Conservation (phyloP, 2,888 invertebrate genomes). For the Drosophila eohydei region DNA sequence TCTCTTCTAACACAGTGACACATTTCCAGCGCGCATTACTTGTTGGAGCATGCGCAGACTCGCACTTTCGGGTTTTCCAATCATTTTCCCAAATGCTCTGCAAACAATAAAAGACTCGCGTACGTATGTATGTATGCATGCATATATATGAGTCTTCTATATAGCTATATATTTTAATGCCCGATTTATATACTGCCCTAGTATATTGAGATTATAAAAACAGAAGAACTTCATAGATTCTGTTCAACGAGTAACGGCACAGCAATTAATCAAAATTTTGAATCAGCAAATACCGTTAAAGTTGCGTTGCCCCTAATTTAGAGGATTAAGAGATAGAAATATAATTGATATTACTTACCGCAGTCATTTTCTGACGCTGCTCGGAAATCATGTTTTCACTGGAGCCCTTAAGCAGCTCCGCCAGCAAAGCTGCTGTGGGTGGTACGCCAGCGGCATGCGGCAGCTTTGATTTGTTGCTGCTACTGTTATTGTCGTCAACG, state of each 20-base stretch:
- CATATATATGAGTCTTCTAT: neutral
- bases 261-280: neutral
- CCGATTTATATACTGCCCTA: constrained; percentile 16
- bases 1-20: constrained; percentile 72
- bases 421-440: constrained; percentile 89
- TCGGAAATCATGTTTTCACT: constrained; percentile 90
- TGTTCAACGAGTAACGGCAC: constrained; percentile 21
- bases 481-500: constrained; percentile 67
- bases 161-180: constrained; percentile 1
- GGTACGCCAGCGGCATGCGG: constrained; percentile 61
- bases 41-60: constrained; percentile 64
- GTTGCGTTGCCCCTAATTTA: constrained; percentile 6
- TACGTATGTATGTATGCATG: neutral
- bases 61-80: constrained; percentile 37
- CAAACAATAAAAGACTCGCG: constrained; percentile 24
- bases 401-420: constrained; percentile 91
- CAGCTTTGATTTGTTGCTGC: constrained; percentile 50
- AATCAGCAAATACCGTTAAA: neutral
- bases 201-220: constrained; percentile 18
- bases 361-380: constrained; percentile 83
- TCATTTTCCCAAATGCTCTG: constrained; percentile 37
- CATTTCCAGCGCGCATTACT: constrained; percentile 72
- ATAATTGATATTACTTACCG: constrained; percentile 75
- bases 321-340: neutral
- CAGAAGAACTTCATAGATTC: constrained; percentile 7